Conservation (phyloP, 2,888 invertebrate genomes). For the Sesia apiformis region DNA sequence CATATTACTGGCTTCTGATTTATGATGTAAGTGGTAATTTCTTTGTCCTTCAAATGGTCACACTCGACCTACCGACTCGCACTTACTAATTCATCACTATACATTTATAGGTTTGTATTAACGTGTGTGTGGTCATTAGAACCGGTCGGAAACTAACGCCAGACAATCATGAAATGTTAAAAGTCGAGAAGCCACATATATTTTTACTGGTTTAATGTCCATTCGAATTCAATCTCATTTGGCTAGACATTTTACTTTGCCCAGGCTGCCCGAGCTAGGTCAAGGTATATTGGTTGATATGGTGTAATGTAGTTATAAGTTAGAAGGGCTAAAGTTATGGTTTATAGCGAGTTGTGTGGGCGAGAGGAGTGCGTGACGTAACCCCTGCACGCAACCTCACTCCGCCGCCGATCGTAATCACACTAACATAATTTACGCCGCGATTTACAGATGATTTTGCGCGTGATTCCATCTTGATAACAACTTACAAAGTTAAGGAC, state of each 20-base stretch:
- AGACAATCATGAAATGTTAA: conserved; percentile 22
- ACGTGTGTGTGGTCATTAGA: too few relatives aligned
- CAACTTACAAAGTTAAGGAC: conserved; percentile 1
- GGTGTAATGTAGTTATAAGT: conserved; percentile 3
- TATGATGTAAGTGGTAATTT: too few relatives aligned
- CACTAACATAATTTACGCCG: conserved; percentile 42
- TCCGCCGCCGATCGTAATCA: conserved; percentile 45
- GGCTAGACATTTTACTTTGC: neutral
- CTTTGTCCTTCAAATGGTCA: too few relatives aligned
- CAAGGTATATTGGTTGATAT: neutral
- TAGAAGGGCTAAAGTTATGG: conserved; percentile 1
- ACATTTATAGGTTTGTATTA: too few relatives aligned
- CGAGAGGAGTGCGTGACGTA: conserved; percentile 36
- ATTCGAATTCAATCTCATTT: neutral
- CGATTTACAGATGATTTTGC: conserved; percentile 36
- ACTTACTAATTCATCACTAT: too few relatives aligned
- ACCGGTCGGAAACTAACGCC: conserved; percentile 1
- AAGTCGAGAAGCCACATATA: conserved; percentile 3
- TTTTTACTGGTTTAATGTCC: neutral
- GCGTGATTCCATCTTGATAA: conserved; percentile 15
- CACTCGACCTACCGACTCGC: too few relatives aligned
- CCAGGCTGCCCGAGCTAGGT: neutral
- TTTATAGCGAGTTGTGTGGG: conserved; percentile 17
- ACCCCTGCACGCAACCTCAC: conserved; percentile 28
- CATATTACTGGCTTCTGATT: too few relatives aligned